phyloP scores from a whole-genome alignment of 2,797 vertebrate genomes.

The Spinibarbus caldwelli region DNA sequence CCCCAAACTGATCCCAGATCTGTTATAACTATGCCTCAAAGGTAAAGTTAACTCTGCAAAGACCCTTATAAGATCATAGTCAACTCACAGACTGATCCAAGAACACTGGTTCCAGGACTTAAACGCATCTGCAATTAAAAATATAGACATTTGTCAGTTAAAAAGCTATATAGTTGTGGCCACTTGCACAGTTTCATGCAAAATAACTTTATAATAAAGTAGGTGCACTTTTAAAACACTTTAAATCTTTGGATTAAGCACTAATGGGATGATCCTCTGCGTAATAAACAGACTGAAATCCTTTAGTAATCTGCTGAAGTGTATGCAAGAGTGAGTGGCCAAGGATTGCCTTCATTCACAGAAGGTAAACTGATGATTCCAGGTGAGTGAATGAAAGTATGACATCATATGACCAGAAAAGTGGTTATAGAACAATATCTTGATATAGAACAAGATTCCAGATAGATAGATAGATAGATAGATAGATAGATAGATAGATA shows the following conservation, averaged over 20 bases:
- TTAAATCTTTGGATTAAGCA: conserved; percentile 3
- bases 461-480: too few relatives aligned
- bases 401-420: neutral
- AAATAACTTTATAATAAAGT: neutral
- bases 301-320: conserved; percentile 27
- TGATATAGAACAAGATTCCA: too few relatives aligned
- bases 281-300: conserved; percentile 25
- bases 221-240: neutral
- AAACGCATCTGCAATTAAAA: neutral
- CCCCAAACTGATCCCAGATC: conserved; percentile 18
- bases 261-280: conserved; percentile 18
- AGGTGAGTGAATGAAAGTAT: conserved; percentile 17
- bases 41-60: neutral
- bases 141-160: neutral
- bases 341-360: conserved; percentile 1
- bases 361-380: neutral
- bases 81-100: neutral
- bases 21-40: neutral
- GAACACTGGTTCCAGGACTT: neutral
- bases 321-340: neutral
- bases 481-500: neutral
- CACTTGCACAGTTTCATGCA: neutral
- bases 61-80: neutral
- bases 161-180: neutral
- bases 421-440: too few relatives aligned